Percentiles rank a stretch among this genome's conserved stretches.
Evolutionary conservation across 2,888 invertebrate genomes (phyloP).

Genomic region (Ametastegia equiseti): DNA sequence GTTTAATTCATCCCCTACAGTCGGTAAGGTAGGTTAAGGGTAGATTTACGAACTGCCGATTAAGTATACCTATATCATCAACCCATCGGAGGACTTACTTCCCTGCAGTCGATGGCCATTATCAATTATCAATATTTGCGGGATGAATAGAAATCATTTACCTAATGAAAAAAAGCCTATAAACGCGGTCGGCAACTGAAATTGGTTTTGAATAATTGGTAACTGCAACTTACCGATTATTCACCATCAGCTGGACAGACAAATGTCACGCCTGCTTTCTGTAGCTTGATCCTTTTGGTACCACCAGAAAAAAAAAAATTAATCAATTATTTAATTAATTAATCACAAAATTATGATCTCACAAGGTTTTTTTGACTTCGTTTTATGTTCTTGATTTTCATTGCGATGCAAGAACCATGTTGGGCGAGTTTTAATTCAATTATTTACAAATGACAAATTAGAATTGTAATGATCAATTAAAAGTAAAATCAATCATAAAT

Average conservation of each 20-base stretch:
- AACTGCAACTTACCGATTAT: neutral
- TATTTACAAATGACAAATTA: too few species aligned
- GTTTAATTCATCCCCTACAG: constrained; percentile 13
- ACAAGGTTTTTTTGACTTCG: too few species aligned
- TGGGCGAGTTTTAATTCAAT: too few species aligned
- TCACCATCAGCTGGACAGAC: neutral
- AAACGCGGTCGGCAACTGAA: neutral
- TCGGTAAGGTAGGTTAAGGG: constrained; percentile 10
- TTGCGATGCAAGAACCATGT: too few species aligned
- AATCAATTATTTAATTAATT: too few species aligned
- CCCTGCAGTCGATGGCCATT: neutral
- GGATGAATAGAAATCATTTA: too few species aligned
- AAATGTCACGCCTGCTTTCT: neutral
- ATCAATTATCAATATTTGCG: neutral
- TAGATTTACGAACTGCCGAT: constrained; percentile 5
- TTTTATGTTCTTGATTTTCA: too few species aligned
- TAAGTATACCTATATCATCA: neutral
- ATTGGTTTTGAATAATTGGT: neutral
- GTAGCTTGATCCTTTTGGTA: neutral
- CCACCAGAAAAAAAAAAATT: too few species aligned
- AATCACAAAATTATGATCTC: too few species aligned
- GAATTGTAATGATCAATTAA: too few species aligned
- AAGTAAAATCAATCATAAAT: too few species aligned
- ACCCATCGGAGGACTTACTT: neutral
- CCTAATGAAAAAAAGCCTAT: neutral